phyloP scores from a whole-genome alignment of 2,797 vertebrate genomes.

The Chiloscyllium punctatum region DNA sequence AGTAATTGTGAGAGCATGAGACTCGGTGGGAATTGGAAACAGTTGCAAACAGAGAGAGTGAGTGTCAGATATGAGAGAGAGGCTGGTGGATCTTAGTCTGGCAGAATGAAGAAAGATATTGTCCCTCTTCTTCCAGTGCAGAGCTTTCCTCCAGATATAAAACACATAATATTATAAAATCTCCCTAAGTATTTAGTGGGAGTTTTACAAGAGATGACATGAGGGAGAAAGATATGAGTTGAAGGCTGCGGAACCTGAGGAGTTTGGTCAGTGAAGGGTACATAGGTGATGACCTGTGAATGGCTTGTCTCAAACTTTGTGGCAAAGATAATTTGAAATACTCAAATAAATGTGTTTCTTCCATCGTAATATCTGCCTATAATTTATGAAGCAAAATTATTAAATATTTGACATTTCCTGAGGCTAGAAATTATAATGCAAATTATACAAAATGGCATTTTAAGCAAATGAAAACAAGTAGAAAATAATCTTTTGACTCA shows the following conservation, averaged over 20 bases:
- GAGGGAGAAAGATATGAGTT: neutral
- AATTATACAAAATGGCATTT: constrained; percentile 9
- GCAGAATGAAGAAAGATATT: no score
- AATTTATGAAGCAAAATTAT: neutral
- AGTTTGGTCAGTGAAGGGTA: neutral
- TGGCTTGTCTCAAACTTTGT: no score
- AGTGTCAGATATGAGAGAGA: no score
- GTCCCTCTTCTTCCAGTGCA: no score
- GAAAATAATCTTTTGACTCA: neutral
- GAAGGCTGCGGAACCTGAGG: neutral
- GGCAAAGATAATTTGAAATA: neutral
- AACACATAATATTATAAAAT: no score
- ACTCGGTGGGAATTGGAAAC: no score
- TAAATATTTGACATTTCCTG: neutral
- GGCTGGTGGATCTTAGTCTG: no score
- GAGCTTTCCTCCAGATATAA: no score
- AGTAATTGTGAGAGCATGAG: no score
- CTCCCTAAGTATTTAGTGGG: neutral
- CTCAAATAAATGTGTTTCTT: neutral
- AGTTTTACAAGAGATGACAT: neutral
- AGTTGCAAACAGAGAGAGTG: no score
- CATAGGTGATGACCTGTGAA: neutral
- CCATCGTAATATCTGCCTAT: neutral
- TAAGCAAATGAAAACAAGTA: neutral
- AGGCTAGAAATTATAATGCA: neutral